These are phyloP conservation scores for Eidolon helvum DNA, from an alignment of 2,113 vertebrate species.

Conservation along the genomic window DNA sequence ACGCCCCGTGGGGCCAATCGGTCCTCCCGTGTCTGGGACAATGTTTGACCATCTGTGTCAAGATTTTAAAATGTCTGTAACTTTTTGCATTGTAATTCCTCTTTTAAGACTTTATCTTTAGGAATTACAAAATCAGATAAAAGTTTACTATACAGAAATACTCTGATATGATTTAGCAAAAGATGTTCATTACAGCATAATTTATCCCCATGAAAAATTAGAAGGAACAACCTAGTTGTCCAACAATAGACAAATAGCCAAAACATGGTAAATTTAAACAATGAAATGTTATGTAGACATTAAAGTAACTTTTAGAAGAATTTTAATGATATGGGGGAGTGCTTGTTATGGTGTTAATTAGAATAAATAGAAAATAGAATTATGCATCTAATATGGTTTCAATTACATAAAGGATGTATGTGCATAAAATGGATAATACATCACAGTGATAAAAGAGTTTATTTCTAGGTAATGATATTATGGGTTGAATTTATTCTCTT, in stretches of 20 bases:
- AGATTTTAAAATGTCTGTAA: neutral
- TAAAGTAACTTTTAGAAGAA: neutral
- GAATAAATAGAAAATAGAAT: neutral
- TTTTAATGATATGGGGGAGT: neutral
- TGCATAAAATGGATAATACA: neutral
- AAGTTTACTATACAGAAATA: neutral
- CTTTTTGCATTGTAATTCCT: neutral
- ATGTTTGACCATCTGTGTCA: neutral
- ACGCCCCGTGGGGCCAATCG: accelerated
- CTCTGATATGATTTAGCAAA: neutral
- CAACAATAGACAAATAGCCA: neutral
- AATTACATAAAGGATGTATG: neutral
- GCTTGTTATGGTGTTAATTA: neutral
- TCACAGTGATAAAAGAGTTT: neutral
- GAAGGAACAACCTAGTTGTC: neutral
- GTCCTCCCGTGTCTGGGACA: neutral
- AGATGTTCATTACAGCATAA: neutral
- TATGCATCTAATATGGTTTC: neutral
- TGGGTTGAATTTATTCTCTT: slow-evolving; percentile 6
- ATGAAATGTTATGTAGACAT: neutral
- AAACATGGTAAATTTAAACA: neutral
- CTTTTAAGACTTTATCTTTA: neutral
- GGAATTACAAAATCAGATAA: neutral
- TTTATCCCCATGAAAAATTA: neutral
- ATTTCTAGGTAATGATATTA: neutral